phyloP scores from a whole-genome alignment of 2,113 vertebrate species.

The Sebastes schlegelii region DNA sequence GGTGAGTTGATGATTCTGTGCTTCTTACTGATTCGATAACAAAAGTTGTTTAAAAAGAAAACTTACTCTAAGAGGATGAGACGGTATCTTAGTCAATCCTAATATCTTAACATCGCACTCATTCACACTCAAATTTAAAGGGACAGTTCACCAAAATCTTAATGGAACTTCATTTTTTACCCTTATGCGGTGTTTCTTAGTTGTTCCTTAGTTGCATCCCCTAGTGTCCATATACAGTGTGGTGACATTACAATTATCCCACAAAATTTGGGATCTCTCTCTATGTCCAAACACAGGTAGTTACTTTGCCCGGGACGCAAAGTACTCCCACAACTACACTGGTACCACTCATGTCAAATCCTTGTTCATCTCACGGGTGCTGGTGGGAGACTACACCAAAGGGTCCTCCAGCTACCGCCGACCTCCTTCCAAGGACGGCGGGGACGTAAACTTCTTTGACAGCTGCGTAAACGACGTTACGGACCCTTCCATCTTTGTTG shows the following conservation, averaged over 20 bases:
- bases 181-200: background rate
- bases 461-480: constrained; percentile 89
- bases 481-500: constrained; percentile 91
- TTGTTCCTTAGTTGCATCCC: too few relatives aligned
- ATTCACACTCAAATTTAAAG: background rate
- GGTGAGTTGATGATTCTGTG: constrained; percentile 62
- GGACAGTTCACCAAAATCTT: background rate
- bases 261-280: background rate
- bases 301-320: too few relatives aligned
- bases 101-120: background rate
- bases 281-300: constrained; percentile 34
- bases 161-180: background rate
- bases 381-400: constrained; percentile 88
- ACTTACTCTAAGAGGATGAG: too few relatives aligned
- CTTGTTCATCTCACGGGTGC: constrained; percentile 91
- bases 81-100: background rate
- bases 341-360: background rate
- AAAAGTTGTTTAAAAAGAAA: background rate
- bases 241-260: background rate
- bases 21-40: background rate
- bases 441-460: constrained; percentile 84
- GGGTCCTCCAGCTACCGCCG: constrained; percentile 82
- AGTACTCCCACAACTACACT: constrained; percentile 80
- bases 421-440: constrained; percentile 59
- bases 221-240: too few relatives aligned